Evolutionary conservation across 2,797 vertebrate genomes (phyloP), one percentile per base, ranked within the genome.

Genomic region (Paedocypris micromegethes): DNA sequence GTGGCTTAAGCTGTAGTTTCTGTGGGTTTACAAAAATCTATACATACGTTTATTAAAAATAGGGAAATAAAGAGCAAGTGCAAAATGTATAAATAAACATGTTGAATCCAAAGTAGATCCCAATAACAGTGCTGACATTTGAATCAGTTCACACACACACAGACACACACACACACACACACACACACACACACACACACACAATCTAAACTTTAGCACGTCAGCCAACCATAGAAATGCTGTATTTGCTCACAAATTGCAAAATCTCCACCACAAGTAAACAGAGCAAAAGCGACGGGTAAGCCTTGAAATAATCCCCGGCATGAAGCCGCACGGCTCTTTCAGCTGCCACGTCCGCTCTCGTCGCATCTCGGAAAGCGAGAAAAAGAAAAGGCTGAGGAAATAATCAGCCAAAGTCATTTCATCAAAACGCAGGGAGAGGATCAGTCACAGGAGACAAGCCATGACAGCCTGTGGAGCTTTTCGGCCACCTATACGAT

Each of bases 71-170:
- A 23, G 23, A 23, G 23, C 23, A 23, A 23, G 23, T 23, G 23
- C 23, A 62, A 63, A 55, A 62, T 56, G 39, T 63, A 44, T 63
- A 0, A 23, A 63, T 49, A 64, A 70, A 53, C 53, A 56, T 63
- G 60, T 63, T 60, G 57, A 51, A 57, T 57, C 41, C 68, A 58
- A 51, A 50, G 41, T 57, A n/a, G 40, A 43, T 56, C 55, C 3
- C 64, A 44, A 9, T 72, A 72, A 70, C 57, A 63, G 60, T 70
- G 53, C 40, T 70, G 68, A 64, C 58, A 72, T 66, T 55, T 55
- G 60, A 60, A 63, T 46, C 53, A 57, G 71, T 68, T 73, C 62
- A 48, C 65, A 62, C 54, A 54, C 23, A 23, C 23, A 23, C 23
- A 23, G 23, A 23, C 23, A 1, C 23, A 23, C 23, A 23, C 23